Conservation (phyloP, 2,113 vertebrate species). For the Chamaetylas fuelleborni region DNA sequence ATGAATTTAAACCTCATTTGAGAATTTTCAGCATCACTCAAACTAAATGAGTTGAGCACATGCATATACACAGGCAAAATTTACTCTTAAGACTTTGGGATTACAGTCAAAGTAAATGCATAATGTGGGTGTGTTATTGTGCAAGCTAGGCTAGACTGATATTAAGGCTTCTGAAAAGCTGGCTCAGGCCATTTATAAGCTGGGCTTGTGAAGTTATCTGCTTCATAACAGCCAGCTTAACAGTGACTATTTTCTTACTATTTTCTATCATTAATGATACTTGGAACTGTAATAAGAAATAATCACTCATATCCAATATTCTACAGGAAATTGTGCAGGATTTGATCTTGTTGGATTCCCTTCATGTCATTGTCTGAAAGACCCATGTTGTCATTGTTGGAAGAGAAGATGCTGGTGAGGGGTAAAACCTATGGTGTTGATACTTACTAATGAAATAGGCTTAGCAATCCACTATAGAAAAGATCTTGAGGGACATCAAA, state of each 20-base stretch:
- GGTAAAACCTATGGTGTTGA: background rate
- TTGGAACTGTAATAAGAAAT: background rate
- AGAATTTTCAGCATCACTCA: background rate
- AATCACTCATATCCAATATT: background rate
- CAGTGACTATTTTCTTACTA: background rate
- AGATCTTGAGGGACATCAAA: background rate
- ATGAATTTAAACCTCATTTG: background rate
- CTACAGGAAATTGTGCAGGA: background rate
- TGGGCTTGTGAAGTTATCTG: conserved; percentile 49
- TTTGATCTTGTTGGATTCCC: background rate
- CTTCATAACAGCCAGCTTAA: conserved; percentile 56
- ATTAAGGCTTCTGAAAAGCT: conserved; percentile 59
- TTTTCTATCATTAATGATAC: background rate
- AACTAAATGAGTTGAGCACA: background rate
- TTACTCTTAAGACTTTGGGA: conserved; percentile 4
- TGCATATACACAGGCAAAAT: background rate
- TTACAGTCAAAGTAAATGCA: conserved; percentile 58
- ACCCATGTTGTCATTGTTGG: background rate
- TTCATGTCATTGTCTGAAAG: background rate
- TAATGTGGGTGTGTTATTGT: conserved; percentile 32
- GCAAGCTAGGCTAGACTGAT: conserved; percentile 59
- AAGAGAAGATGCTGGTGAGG: background rate
- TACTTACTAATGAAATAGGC: background rate
- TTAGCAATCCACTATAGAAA: background rate
- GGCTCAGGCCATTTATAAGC: conserved; percentile 54